These are phyloP conservation scores for Crypturellus undulatus DNA, from an alignment of 2,113 vertebrate species.

Conservation along the genomic window DNA sequence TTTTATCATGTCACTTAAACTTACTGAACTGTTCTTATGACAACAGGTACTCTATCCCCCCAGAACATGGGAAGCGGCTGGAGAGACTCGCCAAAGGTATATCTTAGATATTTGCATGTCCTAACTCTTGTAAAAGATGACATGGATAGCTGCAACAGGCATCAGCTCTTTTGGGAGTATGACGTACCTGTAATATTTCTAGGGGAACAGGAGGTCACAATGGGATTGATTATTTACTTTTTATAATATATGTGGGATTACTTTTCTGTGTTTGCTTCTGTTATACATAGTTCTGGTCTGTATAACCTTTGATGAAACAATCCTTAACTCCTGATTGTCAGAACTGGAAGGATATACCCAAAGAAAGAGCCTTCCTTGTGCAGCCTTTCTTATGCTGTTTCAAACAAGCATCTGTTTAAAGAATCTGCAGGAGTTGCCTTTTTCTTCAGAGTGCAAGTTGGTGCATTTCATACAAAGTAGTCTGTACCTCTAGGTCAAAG, in stretches of 20 bases:
- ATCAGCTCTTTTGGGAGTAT: background rate
- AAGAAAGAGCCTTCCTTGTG: background rate
- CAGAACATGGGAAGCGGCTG: constrained; percentile 93
- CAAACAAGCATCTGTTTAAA: background rate
- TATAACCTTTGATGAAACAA: background rate
- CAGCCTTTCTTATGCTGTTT: background rate
- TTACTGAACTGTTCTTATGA: constrained; percentile 21
- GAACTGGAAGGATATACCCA: background rate
- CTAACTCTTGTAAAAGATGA: background rate
- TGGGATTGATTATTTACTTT: background rate
- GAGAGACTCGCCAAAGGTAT: constrained; percentile 97
- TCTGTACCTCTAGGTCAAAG: background rate
- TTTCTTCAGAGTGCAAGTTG: background rate
- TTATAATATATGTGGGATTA: background rate
- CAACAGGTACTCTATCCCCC: constrained; percentile 93
- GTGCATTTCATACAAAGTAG: background rate
- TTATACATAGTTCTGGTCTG: background rate
- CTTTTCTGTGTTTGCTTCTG: background rate
- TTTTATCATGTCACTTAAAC: background rate
- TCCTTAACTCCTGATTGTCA: background rate
- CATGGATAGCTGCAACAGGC: accelerated
- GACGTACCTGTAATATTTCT: accelerated
- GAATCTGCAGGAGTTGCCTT: background rate
- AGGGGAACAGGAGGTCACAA: background rate
- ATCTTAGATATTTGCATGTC: background rate